A percentile compares a stretch with the other conserved stretches of the same genome.
Conservation (phyloP, 1,140 invertebrate genomes). For the Andrena cerasifolii region DNA sequence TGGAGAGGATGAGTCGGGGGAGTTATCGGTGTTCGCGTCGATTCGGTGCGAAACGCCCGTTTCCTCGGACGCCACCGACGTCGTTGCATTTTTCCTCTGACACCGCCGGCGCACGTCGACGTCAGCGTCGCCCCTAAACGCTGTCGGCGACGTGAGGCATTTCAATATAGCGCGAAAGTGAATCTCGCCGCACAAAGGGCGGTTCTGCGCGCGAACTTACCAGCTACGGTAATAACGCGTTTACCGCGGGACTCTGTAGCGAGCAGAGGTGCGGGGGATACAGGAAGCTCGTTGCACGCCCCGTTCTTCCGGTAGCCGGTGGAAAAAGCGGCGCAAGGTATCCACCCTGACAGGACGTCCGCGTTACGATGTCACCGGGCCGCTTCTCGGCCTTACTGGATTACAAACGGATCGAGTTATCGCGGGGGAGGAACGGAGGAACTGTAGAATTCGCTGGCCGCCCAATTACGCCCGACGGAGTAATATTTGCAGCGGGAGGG, state of each 20-base stretch:
- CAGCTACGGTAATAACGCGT: constrained; percentile 10
- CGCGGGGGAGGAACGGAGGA: background rate
- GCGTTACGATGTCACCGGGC: background rate
- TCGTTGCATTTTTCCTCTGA: constrained; percentile 12
- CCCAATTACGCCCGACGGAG: background rate
- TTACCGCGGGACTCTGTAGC: background rate
- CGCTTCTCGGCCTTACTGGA: background rate
- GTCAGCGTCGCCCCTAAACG: background rate
- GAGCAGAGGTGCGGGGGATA: too few species aligned
- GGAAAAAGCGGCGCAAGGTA: too few species aligned
- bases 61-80: background rate
- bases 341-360: background rate
- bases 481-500: background rate
- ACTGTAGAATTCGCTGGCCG: background rate
- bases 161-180: constrained; percentile 36
- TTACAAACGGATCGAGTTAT: background rate
- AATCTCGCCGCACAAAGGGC: constrained; percentile 26
- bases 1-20: too few species aligned
- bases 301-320: too few species aligned
- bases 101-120: background rate
- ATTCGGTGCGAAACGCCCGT: background rate
- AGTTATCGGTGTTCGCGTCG: constrained; percentile 4
- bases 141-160: constrained; percentile 28
- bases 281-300: too few species aligned
- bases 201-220: background rate